Base-by-base conservation (phyloP, 2,888 invertebrate species). In the Trichacis sp. region DNA sequence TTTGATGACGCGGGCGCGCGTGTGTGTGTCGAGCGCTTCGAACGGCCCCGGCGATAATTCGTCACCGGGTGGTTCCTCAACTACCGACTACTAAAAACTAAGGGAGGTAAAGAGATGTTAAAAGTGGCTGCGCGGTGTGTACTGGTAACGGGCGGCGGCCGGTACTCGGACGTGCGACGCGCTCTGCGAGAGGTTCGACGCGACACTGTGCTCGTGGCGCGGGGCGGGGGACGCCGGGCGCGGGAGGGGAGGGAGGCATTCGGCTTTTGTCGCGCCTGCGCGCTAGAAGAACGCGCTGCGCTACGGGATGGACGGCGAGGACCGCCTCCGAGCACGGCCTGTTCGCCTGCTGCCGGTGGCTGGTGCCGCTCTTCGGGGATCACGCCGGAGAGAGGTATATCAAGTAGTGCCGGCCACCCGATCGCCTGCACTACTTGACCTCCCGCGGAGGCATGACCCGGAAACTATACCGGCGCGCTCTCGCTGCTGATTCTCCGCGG, bases 301-400 rank as follows among this genome's bases (percentile, higher is more conserved):
- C 85, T 85, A 84, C 87, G 86, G 88, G 87, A 86, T 88, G 87
- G 87, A 86, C 86, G 11, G 55, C 87, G 88, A 78, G 84, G 71
- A 76, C 77, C 76, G 77, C 45, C 45, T 20, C 45, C 20, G 18
- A 18, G 75, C 66, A 66, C 59, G 54, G 15, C 40, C 33, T 14
- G 15, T 5, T 42, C 76, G 77, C 73, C 73, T 71, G 76, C 74
- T 72, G 69, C 69, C 73, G 76, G 75, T 74, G 74, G 80, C 78
- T 79, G 76, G 81, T 74, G 78, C 78, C 77, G 81, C 57, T 15
- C 75, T 82, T 78, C 81, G 79, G 46, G 46, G 14, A n/a, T 33
- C 33, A 33, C 33, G 15, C 42, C 19, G 19, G n/a, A 42, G 42
- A 12, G 38, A 3, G 42, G 33, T 11, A 3, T 17, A 5, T 2